Base-by-base conservation (phyloP, 2,888 invertebrate genomes). In the Synanthedon tipuliformis region DNA sequence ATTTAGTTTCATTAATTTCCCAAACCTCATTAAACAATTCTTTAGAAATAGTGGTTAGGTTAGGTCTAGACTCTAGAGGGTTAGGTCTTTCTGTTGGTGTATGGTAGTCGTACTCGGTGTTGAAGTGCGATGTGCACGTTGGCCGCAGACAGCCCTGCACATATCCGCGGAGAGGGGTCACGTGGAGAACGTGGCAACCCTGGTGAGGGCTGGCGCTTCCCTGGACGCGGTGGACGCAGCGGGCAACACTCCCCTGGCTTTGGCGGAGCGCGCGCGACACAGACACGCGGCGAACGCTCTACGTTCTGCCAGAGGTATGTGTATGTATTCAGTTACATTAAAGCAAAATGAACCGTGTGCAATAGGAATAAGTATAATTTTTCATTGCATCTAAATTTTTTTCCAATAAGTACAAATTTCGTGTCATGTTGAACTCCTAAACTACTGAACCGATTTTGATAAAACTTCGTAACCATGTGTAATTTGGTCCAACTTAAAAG, bases 101-200 rank as follows among this genome's bases (percentile, higher is more conserved):
- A 18, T 50, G 49, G 7, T 5, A 34, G 7, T 23, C 3, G 34
- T 16, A 49, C 12, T 51, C 34, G 2, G 3, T 34, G 34, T 8
- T 34, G 34, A 16, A 50, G 13, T 48, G 11, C 53, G 5, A 23
- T 23, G 5, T 23, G 5, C 23, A 5, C 23, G 5, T 23, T 23
- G 23, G 23, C 56, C 56, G 16, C 81, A 95, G 90, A 94, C 94
- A 11, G 92, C 95, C 2, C 84, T 96, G 12, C 96, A 96, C 81
- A 88, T 95, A 40, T 92, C 94, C 53, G 92, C 94, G 1, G 94
- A 95, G 69, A 91, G 93, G 66, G 95, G 95, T 0, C 93, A 94
- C 72, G 82, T 88, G 41, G 89, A 89, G 56, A 95, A 95, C 69
- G 89, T 94, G 1, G 80, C 85, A 40, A 80, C 89, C 27, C 83